Base-by-base conservation (phyloP, 2,888 invertebrate species). In the Agrochola circellaris region DNA sequence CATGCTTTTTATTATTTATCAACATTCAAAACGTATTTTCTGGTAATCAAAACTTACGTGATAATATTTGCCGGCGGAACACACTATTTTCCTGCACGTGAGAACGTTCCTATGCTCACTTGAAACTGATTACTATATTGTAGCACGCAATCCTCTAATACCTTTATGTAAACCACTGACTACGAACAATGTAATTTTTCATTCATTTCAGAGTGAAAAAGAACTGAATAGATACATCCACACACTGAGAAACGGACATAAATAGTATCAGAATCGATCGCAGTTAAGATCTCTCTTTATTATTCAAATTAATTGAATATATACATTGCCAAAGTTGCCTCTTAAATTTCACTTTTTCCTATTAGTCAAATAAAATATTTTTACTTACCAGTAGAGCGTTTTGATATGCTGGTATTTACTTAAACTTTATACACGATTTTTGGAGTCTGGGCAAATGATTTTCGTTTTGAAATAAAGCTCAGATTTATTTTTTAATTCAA, bases 261-360 rank as follows among this genome's bases (percentile, higher is more conserved):
- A 90, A 90, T 89, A 85, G 84, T 88, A 82, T 77, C 87, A 83
- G 84, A 87, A 83, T 38, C 75, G 71, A 89, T 89, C 88, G 71
- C 78, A 87, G 74, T 68, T 83, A 76, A 84, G 89, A 93, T 91
- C 89, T 90, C 89, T 87, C 86, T 88, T 90, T 90, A 89, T 90
- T 91, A 93, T 92, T 92, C 87, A 92, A 92, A 93, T 91, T 82
- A 85, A 87, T 83, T 88, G 87, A 90, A 89, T 88, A 90, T 84
- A 87, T 83, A 87, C 77, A 82, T 72, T 74, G 45, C 74, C 69
- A 74, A 86, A 82, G 72, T 71, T 73, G 67, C 58, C 70, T 84
- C 73, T 34, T 58, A 83, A 86, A 85, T 90, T 89, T 90, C 86
- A 84, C 87, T 87, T 86, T 83, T 78, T 68, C 64, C 15, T 56